Conservation (phyloP, 2,797 vertebrate species). For the Pteronotus mesoamericanus region DNA sequence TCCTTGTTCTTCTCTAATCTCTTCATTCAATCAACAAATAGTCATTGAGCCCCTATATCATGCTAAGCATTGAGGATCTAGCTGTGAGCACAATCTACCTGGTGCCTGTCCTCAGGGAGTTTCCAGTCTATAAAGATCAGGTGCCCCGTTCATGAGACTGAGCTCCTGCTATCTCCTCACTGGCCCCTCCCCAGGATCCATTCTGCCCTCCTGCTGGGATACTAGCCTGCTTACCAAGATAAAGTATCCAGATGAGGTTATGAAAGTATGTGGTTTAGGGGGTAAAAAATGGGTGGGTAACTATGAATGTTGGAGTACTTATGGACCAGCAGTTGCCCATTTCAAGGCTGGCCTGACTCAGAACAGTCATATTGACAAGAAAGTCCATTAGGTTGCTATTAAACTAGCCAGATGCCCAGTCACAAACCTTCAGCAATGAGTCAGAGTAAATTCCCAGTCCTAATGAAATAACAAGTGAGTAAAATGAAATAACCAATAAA, state of each 20-base stretch:
- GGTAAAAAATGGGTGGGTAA: too few species aligned
- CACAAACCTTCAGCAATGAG: neutral
- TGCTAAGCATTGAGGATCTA: neutral
- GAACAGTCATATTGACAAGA: neutral
- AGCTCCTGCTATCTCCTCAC: neutral
- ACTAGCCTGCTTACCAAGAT: neutral
- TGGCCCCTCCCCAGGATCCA: too few species aligned
- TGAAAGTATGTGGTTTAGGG: neutral
- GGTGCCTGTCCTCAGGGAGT: neutral
- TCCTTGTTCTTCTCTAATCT: neutral
- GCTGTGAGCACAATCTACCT: neutral
- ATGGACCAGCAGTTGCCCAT: neutral
- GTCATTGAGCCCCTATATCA: neutral
- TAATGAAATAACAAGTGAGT: neutral
- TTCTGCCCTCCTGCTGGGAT: neutral
- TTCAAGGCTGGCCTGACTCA: neutral
- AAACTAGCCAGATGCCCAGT: neutral
- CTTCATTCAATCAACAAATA: neutral
- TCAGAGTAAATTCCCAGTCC: neutral
- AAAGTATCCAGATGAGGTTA: neutral
- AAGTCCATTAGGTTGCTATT: neutral
- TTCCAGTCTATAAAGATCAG: neutral
- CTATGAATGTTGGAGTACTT: neutral
- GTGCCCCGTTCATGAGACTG: neutral
- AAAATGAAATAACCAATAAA: neutral